phyloP scores from a whole-genome alignment of 2,888 invertebrate species.

The Dromius quadrimaculatus region DNA sequence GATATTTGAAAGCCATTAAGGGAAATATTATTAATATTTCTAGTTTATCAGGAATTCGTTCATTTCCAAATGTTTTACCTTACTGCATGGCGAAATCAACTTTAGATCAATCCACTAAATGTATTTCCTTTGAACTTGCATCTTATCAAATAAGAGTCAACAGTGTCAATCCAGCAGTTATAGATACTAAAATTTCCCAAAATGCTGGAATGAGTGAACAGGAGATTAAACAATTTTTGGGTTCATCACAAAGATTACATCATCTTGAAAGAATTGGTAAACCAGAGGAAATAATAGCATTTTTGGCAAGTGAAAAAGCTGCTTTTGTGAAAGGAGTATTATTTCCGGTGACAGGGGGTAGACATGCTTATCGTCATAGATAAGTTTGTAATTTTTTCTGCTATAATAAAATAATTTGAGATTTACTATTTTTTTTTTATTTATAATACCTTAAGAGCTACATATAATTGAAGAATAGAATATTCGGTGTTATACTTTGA shows the following conservation, averaged over 20 bases:
- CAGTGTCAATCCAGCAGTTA: conserved; percentile 80
- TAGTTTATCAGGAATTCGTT: conserved; percentile 76
- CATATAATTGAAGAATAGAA: too few relatives aligned
- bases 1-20: conserved; percentile 76
- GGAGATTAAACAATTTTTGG: conserved; percentile 73
- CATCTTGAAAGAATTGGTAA: conserved; percentile 75
- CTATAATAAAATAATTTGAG: too few relatives aligned
- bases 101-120: conserved; percentile 79
- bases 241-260: conserved; percentile 75
- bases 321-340: conserved; percentile 81
- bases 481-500: too few relatives aligned
- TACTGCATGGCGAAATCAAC: conserved; percentile 81
- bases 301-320: conserved; percentile 75
- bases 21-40: conserved; percentile 82
- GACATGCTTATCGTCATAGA: too few relatives aligned
- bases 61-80: conserved; percentile 76
- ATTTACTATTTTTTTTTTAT: too few relatives aligned
- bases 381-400: too few relatives aligned
- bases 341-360: conserved; percentile 93
- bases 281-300: conserved; percentile 76
- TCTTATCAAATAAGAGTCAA: conserved; percentile 75
- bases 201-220: conserved; percentile 74
- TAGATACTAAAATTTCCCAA: conserved; percentile 75
- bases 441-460: too few relatives aligned
- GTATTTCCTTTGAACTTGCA: conserved; percentile 77